Evolutionary conservation across 2,113 vertebrate species (phyloP).

Genomic region (Orycteropus afer): DNA sequence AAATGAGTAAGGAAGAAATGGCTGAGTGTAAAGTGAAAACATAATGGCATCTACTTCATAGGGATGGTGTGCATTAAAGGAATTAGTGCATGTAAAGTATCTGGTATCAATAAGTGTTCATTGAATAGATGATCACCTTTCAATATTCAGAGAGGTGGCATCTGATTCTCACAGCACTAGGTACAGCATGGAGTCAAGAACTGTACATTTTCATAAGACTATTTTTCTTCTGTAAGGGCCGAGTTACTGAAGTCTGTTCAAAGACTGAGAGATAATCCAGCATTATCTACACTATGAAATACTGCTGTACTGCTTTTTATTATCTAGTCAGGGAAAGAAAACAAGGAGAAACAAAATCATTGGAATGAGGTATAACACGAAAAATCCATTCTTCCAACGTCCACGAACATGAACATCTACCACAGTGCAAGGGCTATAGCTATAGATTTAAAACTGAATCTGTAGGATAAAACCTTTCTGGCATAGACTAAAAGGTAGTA

Average conservation of each 20-base stretch:
- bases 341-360: neutral
- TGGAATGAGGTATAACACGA: neutral
- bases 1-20: neutral
- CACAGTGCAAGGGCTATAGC: neutral
- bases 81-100: neutral
- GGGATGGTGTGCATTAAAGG: neutral
- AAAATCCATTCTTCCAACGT: neutral
- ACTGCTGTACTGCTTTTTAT: neutral
- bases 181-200: neutral
- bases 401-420: neutral
- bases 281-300: neutral
- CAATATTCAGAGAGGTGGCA: neutral
- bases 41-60: neutral
- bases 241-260: neutral
- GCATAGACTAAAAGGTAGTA: neutral
- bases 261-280: neutral
- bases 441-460: slow-evolving; percentile 5
- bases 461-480: neutral
- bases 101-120: neutral
- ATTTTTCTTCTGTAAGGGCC: neutral
- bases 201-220: neutral
- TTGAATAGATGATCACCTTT: neutral
- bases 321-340: neutral
- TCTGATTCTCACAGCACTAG: neutral
- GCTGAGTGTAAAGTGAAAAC: neutral